Conservation (phyloP, 2,888 invertebrate species). For the Microctonus brassicae region DNA sequence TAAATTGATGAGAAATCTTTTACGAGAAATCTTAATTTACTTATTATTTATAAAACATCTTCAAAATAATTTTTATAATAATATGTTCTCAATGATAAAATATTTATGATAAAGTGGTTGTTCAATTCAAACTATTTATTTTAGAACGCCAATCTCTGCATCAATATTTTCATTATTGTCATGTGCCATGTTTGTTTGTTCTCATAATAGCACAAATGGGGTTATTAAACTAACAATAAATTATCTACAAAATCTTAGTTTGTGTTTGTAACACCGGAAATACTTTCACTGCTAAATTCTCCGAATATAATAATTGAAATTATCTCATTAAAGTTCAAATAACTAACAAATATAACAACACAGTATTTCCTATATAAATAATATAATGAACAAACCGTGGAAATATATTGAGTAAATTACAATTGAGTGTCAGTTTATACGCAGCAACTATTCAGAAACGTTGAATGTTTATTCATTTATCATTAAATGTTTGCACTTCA, state of each 20-base stretch:
- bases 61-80: too few species aligned
- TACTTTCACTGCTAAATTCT: background rate
- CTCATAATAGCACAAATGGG: too few species aligned
- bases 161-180: too few species aligned
- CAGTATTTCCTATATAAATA: background rate
- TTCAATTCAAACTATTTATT: too few species aligned
- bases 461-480: background rate
- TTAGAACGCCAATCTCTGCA: too few species aligned
- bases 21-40: too few species aligned
- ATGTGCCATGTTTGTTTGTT: too few species aligned
- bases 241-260: background rate
- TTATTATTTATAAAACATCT: too few species aligned
- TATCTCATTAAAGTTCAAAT: background rate
- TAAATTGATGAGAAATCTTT: too few species aligned
- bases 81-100: too few species aligned
- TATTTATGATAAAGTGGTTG: too few species aligned
- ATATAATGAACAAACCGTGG: background rate
- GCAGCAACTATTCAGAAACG: background rate
- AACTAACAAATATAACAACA: background rate
- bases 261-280: background rate
- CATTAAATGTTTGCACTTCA: background rate
- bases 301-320: conserved; percentile 1
- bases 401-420: background rate
- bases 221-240: background rate
- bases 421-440: background rate